Conservation (phyloP, 2,113 vertebrate genomes). For the Ctenomys sociabilis region DNA sequence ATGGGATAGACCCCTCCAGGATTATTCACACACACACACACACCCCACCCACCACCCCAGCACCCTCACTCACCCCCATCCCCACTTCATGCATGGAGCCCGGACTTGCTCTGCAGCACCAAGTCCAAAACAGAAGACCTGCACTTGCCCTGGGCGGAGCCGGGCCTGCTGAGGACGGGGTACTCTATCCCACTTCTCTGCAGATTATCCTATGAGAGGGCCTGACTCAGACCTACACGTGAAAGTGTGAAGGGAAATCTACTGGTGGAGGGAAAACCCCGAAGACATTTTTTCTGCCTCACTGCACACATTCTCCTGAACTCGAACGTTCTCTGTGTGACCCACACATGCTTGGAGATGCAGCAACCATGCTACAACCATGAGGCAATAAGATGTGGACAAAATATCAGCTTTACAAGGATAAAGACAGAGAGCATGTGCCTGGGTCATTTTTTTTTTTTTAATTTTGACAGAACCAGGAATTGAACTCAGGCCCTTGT, state of each 20-base stretch:
- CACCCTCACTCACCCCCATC: not conserved
- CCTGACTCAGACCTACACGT: not conserved
- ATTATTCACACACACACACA: not conserved
- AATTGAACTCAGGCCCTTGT: no score
- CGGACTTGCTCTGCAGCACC: not conserved
- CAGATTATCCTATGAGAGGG: not conserved
- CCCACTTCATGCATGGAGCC: not conserved
- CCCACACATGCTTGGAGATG: not conserved
- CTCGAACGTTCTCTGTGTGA: conserved; percentile 10
- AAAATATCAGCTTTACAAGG: not conserved
- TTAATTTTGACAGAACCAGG: no score
- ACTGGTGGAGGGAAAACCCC: not conserved
- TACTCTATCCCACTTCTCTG: not conserved
- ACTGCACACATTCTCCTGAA: not conserved
- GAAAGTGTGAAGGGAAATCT: not conserved
- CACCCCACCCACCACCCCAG: not conserved
- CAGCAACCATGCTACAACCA: not conserved
- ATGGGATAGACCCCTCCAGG: accelerated
- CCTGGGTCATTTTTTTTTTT: no score
- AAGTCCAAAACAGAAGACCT: not conserved
- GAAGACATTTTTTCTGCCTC: not conserved
- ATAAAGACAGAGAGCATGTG: not conserved
- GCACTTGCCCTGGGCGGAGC: not conserved
- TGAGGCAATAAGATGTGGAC: not conserved
- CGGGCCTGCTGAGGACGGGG: no score